Evolutionary conservation across 2,888 invertebrate genomes (phyloP), one percentile per base, ranked within the genome.

Genomic region (Parasteatoda lunata): DNA sequence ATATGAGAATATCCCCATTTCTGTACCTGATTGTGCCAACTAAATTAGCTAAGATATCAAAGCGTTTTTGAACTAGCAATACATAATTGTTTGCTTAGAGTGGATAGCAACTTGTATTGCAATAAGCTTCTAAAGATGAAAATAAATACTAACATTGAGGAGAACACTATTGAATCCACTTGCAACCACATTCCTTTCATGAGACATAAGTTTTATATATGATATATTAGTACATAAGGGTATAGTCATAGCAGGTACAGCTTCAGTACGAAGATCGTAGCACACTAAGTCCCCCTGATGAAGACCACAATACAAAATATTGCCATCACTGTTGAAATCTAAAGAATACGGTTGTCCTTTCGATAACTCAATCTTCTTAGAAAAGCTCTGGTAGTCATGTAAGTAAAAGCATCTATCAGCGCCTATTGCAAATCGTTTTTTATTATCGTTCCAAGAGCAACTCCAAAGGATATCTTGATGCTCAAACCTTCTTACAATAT

Each of bases 111-210:
- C n/a, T n/a, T n/a, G n/a, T n/a, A n/a, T n/a, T 30, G 2, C 30
- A 2, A 30, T 30, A 30, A 30, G 30, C 30, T 30, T 30, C 30
- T 30, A 30, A 1, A 30, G 30, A 30, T 30, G 30, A 65, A 71
- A 30, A 51, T 15, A 49, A 13, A 72, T 80, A 76, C 82, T 82
- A 65, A 82, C 82, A 75, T 82, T 82, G 4, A 82, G 59, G 8
- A 82, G 65, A 59, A 82, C 82, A 76, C 70, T 76, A 52, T 82
- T 82, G 76, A 82, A 82, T 47, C 82, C 82, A 76, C 82, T 82
- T 30, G 68, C 49, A 51, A 82, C 54, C 30, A 82, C 70, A 51
- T 76, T 76, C 30, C 70, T 75, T 30, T 82, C 82, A 70, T 82
- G 76, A 47, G 82, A 82, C 6, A 82, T 51, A 11, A 82, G 82